phyloP scores from a whole-genome alignment of 2,113 vertebrate genomes.

The Anhinga rufa region DNA sequence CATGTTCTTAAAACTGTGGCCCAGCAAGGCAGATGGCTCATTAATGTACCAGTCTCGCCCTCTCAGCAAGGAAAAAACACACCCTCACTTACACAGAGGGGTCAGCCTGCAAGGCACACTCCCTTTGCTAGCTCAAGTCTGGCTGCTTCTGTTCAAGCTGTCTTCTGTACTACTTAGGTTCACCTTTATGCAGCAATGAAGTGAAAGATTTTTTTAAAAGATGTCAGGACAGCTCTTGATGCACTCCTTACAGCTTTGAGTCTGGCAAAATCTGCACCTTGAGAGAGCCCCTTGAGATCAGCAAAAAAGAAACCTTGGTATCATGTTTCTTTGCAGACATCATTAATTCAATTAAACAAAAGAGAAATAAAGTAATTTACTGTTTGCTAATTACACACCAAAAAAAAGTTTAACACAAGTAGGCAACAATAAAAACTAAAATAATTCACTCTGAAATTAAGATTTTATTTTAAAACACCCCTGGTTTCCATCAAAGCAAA shows the following conservation, averaged over 20 bases:
- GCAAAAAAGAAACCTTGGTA: neutral
- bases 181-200: slow-evolving; percentile 3
- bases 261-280: neutral
- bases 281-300: neutral
- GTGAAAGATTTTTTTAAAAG: neutral
- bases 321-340: slow-evolving; percentile 52
- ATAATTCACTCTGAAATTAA: slow-evolving; percentile 59
- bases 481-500: slow-evolving; percentile 34
- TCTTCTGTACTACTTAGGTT: neutral
- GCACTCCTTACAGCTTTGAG: neutral
- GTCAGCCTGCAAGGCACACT: neutral
- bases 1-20: neutral
- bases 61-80: slow-evolving; percentile 18
- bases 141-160: neutral
- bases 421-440: slow-evolving; percentile 36
- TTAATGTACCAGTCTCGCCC: slow-evolving; percentile 22
- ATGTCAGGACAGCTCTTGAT: neutral
- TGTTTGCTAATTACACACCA: slow-evolving; percentile 42
- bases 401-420: slow-evolving; percentile 9
- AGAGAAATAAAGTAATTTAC: slow-evolving; percentile 64
- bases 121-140: neutral
- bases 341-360: slow-evolving; percentile 66
- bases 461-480: slow-evolving; percentile 19
- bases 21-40: slow-evolving; percentile 31
- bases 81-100: neutral